Evolutionary conservation across 2,113 vertebrate species (phyloP).

Genomic region (Cyprinus carpio): DNA sequence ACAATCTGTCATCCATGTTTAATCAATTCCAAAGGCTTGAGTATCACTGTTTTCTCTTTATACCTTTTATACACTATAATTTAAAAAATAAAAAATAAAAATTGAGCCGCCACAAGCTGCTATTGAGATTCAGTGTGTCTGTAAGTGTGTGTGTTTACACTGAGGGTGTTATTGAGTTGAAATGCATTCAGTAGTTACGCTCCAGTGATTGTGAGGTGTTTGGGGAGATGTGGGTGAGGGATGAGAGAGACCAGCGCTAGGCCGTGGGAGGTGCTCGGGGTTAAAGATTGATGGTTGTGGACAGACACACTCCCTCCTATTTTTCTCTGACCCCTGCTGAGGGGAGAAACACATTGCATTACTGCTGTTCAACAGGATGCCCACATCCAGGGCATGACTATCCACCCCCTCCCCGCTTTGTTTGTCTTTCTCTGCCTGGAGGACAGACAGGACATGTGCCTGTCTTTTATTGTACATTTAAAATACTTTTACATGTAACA

Average conservation of each 20-base stretch:
- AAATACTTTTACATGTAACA: neutral
- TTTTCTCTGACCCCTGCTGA: slow-evolving; percentile 40
- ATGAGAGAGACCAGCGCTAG: slow-evolving; percentile 33
- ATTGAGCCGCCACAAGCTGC: neutral
- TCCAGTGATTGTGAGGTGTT: slow-evolving; percentile 51
- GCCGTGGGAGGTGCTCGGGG: slow-evolving; percentile 32
- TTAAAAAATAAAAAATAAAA: neutral
- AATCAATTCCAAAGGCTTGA: neutral
- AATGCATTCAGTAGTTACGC: slow-evolving; percentile 36
- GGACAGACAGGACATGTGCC: neutral
- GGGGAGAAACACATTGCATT: slow-evolving; percentile 19
- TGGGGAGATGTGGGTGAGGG: slow-evolving; percentile 46
- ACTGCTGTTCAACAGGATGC: slow-evolving; percentile 22
- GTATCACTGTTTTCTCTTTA: neutral
- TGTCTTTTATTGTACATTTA: slow-evolving; percentile 3
- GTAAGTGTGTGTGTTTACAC: slow-evolving; percentile 38
- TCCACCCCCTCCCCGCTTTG: neutral
- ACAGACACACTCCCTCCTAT: slow-evolving; percentile 47
- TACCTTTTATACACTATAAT: neutral
- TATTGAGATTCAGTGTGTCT: slow-evolving; percentile 13
- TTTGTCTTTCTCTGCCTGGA: slow-evolving; percentile 3
- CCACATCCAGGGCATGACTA: neutral
- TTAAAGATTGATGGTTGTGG: slow-evolving; percentile 54
- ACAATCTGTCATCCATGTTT: neutral
- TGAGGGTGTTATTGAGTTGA: slow-evolving; percentile 49